Base-by-base conservation (phyloP, 1,140 invertebrate genomes). In the Pygmarrhopalites habei region DNA sequence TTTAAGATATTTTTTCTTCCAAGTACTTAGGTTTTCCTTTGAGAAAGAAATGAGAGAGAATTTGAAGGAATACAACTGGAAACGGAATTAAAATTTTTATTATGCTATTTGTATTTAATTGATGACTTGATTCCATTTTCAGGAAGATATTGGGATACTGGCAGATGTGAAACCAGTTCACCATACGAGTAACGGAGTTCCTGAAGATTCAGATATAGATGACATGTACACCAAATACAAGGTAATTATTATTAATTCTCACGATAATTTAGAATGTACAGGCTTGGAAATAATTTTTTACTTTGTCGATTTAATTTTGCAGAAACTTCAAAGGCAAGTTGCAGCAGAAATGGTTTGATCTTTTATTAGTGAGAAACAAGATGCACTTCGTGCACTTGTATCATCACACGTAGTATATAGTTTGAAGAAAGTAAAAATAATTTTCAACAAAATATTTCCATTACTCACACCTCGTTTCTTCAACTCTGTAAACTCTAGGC, bases 181-280 rank as follows among this genome's bases (percentile, higher is more conserved):
- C 5, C 44, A 14, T 25, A 7, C 39, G 17, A 3, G 23, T n/a
- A 26, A 28, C 26, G 64, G 65, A 32, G 72, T 68, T 60, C 70
- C 83, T 46, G 88, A 94, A 73, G 89, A 90, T 72, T 74, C 88
- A 60, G 90, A 93, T 76, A 80, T 87, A 25, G 90, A 93, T 78
- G 92, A 95, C 82, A 79, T 95, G 32, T 97, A 95, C 74, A 93
- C 90, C 19, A 93, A 91, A 77, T 95, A 90, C 72, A 95, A 95
- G 83, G 89, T 90, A 79, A 67, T 46, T 62, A 43, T 44, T 15
- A 52, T 58, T n/a, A n/a, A n/a, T n/a, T n/a, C 32, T 35, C 15
- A 35, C n/a, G 29, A 14, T 41, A 39, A 28, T 32, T 26, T 57
- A 60, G 23, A 46, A 56, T 46, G 43, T 30, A n/a, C 14, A 47